Conservation (phyloP, 1,140 invertebrate species). For the Platyscapa corneri region DNA sequence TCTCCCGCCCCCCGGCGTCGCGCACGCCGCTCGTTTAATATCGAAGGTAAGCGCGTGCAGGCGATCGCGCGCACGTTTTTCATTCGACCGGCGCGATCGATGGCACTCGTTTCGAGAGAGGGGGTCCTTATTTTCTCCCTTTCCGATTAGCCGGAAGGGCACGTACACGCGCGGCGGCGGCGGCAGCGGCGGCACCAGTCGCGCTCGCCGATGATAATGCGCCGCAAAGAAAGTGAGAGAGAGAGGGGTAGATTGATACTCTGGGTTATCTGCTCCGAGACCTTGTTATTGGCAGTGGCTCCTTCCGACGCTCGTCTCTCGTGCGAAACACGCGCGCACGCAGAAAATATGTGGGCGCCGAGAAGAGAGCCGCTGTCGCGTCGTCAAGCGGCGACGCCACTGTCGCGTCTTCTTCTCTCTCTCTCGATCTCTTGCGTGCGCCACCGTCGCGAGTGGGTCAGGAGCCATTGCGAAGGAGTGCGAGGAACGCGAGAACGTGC, state of each 20-base stretch:
- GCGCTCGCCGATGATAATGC: too few relatives aligned
- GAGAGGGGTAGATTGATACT: too few relatives aligned
- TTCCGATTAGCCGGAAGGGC: neutral
- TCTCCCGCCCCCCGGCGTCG: neutral
- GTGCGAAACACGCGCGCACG: neutral
- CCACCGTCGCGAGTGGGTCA: neutral
- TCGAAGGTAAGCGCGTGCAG: neutral
- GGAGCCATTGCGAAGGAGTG: neutral
- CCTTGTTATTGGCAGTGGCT: constrained; percentile 29
- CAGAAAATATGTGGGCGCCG: neutral
- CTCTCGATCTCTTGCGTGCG: neutral
- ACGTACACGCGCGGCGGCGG: too few relatives aligned
- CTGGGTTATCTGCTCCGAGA: neutral
- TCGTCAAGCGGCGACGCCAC: constrained; percentile 46
- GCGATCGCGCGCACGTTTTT: neutral
- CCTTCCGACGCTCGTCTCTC: neutral
- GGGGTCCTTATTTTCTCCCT: neutral
- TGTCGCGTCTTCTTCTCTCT: constrained; percentile 27
- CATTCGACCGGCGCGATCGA: neutral
- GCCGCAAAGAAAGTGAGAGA: too few relatives aligned
- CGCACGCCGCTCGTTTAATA: neutral
- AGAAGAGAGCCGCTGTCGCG: constrained; percentile 6
- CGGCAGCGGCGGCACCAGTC: too few relatives aligned
- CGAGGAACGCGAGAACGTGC: neutral
- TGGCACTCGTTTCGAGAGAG: neutral